phyloP scores from a whole-genome alignment of 2,888 invertebrate genomes.

The Pachydiplax longipennis region DNA sequence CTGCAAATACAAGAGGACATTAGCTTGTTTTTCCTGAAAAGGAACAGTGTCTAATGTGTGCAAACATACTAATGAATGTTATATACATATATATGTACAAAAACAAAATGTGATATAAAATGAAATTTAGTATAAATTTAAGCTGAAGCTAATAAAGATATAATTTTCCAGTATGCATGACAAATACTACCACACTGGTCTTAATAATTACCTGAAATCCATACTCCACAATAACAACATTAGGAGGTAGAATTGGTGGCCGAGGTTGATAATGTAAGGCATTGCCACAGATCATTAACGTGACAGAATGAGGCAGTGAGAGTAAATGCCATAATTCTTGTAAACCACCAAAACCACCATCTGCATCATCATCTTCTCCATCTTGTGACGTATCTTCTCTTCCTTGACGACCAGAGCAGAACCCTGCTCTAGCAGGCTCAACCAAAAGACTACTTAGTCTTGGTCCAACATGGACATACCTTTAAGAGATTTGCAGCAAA shows the following conservation, averaged over 20 bases:
- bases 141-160: no score
- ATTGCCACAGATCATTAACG: conserved; percentile 61
- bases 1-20: no score
- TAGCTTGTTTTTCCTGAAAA: no score
- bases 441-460: conserved; percentile 65
- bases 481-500: conserved; percentile 49
- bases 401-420: conserved; percentile 58
- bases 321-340: conserved; percentile 62
- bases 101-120: no score
- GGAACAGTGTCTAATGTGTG: no score
- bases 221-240: conserved; percentile 66
- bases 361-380: conserved; percentile 53
- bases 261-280: conserved; percentile 57
- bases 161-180: not conserved
- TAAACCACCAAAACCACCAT: conserved; percentile 49
- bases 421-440: conserved; percentile 56
- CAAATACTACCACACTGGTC: not conserved
- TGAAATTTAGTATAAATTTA: no score
- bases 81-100: no score
- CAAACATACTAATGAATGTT: no score
- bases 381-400: conserved; percentile 59
- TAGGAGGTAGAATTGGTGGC: conserved; percentile 60
- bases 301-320: conserved; percentile 58
- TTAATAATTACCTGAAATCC: conserved; percentile 64
- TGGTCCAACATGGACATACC: conserved; percentile 67